phyloP scores from a whole-genome alignment of 2,888 invertebrate genomes.

The Stratiomys singularior region DNA sequence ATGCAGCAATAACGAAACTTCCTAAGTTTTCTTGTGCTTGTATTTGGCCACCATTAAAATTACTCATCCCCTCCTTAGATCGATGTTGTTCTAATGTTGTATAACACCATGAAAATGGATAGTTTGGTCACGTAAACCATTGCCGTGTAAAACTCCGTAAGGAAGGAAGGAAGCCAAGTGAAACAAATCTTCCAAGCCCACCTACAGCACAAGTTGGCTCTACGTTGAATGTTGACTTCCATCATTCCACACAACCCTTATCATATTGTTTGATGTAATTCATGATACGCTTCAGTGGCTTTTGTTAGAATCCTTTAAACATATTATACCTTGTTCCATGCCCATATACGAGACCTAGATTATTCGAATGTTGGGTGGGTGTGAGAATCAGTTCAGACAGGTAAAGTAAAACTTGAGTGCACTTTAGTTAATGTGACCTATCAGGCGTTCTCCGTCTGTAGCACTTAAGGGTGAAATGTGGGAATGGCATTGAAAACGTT shows the following conservation, averaged over 20 bases:
- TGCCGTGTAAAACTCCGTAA: background rate
- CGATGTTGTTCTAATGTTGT: conserved; percentile 34
- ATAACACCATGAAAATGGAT: conserved; percentile 39
- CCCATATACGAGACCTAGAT: conserved; percentile 21
- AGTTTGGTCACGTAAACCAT: conserved; percentile 45
- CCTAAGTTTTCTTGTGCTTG: background rate
- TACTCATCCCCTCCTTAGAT: background rate
- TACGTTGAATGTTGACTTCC: conserved; percentile 15
- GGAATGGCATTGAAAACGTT: background rate
- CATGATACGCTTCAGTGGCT: conserved; percentile 30
- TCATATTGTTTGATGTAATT: conserved; percentile 25
- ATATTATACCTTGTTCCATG: conserved; percentile 38
- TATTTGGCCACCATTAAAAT: conserved; percentile 35
- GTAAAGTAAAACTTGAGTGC: conserved; percentile 22
- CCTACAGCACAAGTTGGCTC: conserved; percentile 16
- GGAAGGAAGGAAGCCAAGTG: conserved; percentile 18
- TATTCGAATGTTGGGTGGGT: background rate
- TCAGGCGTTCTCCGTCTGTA: background rate
- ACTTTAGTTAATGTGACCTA: conserved; percentile 5
- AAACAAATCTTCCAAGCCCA: conserved; percentile 33
- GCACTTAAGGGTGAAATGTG: background rate
- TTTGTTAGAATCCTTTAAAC: conserved; percentile 32
- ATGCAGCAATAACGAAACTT: too few relatives aligned
- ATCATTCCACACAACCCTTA: background rate
- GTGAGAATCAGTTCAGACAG: background rate